These are phyloP conservation scores for Hippotragus niger DNA, from an alignment of 2,113 vertebrate genomes.

Conservation along the genomic window DNA sequence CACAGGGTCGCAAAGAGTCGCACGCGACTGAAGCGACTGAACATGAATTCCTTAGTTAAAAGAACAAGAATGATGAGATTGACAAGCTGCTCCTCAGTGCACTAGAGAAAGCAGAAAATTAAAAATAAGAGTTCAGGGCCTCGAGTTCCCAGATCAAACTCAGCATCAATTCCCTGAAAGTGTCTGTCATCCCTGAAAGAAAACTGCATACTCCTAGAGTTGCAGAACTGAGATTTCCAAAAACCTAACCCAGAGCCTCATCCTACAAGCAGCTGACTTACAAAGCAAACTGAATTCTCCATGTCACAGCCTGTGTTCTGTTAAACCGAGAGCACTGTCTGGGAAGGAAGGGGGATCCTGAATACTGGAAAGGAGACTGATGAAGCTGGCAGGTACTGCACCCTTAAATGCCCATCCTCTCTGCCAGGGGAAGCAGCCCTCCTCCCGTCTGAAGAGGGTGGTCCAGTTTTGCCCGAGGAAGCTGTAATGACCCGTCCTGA, in stretches of 20 bases:
- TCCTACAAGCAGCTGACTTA: background rate
- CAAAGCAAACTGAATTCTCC: background rate
- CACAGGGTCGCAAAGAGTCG: background rate
- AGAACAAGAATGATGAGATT: background rate
- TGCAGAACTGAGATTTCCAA: background rate
- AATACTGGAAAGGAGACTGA: background rate
- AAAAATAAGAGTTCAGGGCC: background rate
- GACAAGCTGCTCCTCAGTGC: background rate
- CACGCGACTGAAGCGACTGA: background rate
- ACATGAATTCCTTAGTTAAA: background rate
- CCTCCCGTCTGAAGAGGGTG: background rate
- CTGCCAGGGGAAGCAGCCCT: background rate
- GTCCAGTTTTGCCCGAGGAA: background rate
- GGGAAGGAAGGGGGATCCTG: background rate
- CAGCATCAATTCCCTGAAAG: background rate
- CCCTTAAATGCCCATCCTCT: background rate
- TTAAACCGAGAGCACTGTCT: background rate
- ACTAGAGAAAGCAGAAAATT: background rate
- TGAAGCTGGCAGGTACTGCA: background rate
- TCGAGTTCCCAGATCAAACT: background rate
- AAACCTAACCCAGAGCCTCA: background rate
- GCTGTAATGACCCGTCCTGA: background rate
- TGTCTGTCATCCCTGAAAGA: background rate
- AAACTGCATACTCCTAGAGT: background rate
- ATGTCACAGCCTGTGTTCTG: background rate